These are phyloP conservation scores for Phoxinus phoxinus DNA, from an alignment of 2,113 vertebrate genomes.

Conservation along the genomic window DNA sequence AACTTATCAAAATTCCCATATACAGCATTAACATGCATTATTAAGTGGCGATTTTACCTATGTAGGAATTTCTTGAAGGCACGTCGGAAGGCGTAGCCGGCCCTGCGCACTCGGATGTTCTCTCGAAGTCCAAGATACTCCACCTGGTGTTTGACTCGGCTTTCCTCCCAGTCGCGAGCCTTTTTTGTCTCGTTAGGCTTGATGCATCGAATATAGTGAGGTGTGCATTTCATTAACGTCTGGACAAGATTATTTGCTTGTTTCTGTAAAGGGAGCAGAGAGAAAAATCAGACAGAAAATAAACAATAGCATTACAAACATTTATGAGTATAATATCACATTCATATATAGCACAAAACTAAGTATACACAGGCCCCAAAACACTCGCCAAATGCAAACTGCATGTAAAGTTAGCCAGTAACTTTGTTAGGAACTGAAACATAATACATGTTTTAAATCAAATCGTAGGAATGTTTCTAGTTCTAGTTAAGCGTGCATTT, in stretches of 20 bases:
- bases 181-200: slow-evolving; percentile 84
- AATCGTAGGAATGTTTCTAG: neutral
- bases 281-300: neutral
- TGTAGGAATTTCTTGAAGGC: slow-evolving; percentile 81
- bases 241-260: slow-evolving; percentile 83
- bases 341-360: neutral
- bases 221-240: slow-evolving; percentile 83
- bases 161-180: slow-evolving; percentile 82
- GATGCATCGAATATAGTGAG: slow-evolving; percentile 85
- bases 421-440: neutral
- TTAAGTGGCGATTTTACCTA: slow-evolving; percentile 64
- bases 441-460: neutral
- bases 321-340: neutral
- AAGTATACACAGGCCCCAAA: neutral
- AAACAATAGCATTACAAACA: neutral
- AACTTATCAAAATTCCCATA: neutral
- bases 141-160: slow-evolving; percentile 80
- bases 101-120: slow-evolving; percentile 82
- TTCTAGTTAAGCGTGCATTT: neutral
- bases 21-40: neutral
- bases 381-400: neutral
- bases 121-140: slow-evolving; percentile 83
- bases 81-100: slow-evolving; percentile 80
- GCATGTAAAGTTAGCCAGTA: neutral
- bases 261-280: slow-evolving; percentile 67